Conservation (phyloP, 2,113 vertebrate genomes). For the Todiramphus saurophagus region DNA sequence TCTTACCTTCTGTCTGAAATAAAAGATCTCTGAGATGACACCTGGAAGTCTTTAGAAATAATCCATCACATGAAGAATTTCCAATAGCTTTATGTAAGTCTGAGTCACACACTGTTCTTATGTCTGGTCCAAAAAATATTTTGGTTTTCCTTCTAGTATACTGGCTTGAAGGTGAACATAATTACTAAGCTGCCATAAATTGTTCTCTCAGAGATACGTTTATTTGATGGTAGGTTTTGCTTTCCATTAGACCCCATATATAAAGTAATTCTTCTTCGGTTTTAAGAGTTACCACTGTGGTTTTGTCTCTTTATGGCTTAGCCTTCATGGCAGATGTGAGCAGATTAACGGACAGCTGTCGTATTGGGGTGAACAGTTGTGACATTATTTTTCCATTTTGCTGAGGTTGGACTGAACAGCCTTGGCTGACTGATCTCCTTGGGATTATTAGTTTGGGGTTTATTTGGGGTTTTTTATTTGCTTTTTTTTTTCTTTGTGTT, state of each 20-base stretch:
- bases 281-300: not conserved
- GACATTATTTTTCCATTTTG: not conserved
- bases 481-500: not conserved
- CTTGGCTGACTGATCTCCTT: not conserved
- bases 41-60: not conserved
- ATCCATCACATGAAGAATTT: not conserved
- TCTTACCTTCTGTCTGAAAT: not conserved
- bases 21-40: not conserved
- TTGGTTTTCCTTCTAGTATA: not conserved
- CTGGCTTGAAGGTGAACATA: not conserved
- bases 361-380: not conserved
- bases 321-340: not conserved
- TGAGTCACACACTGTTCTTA: not conserved
- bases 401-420: not conserved
- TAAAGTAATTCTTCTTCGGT: not conserved
- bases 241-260: not conserved
- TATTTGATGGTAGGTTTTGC: not conserved
- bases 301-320: not conserved
- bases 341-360: not conserved
- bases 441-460: not conserved
- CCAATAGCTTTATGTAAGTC: not conserved
- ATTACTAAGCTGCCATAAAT: not conserved
- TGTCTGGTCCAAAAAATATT: not conserved
- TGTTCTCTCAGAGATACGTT: not conserved
- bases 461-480: not conserved